Evolutionary conservation across 2,888 invertebrate species (phyloP).

Genomic region (Galeopsomyia nigrocyanea): DNA sequence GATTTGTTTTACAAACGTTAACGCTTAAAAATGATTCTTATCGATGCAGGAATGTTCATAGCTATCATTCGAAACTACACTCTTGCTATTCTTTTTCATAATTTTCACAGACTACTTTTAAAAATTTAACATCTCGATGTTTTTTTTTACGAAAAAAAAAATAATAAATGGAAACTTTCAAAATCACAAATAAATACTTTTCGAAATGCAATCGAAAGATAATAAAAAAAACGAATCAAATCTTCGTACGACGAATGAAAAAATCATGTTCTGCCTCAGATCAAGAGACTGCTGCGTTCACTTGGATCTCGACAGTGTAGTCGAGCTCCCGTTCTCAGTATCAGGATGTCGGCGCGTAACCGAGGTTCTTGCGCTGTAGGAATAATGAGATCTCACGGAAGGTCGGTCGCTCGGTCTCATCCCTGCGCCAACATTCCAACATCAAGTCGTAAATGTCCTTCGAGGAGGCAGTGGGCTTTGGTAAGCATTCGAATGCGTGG

Average conservation of each 20-base stretch:
- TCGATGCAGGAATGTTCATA: conserved; percentile 56
- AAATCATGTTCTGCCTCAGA: conserved; percentile 41
- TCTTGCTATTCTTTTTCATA: too few species aligned
- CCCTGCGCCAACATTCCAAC: conserved; percentile 87
- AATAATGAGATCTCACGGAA: conserved; percentile 88
- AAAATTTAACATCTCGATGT: too few species aligned
- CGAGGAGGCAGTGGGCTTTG: conserved; percentile 79
- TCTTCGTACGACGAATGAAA: conserved; percentile 44
- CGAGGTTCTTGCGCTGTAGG: conserved; percentile 80
- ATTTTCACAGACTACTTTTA: too few species aligned
- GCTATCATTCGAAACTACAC: conserved; percentile 24
- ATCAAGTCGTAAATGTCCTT: conserved; percentile 89
- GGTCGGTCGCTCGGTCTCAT: conserved; percentile 80
- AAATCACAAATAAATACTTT: too few species aligned
- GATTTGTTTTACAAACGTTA: conserved; percentile 23
- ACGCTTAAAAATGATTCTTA: conserved; percentile 2
- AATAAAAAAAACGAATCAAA: conserved; percentile 20
- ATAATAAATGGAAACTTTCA: too few species aligned
- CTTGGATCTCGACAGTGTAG: conserved; percentile 21
- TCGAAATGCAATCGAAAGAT: too few species aligned
- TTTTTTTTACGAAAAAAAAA: too few species aligned
- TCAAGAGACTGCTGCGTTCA: conserved; percentile 35
- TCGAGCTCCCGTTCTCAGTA: conserved; percentile 54
- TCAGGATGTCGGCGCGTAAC: conserved; percentile 72
- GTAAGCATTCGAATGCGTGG: conserved; percentile 72